These are phyloP conservation scores for honey bee (Apis mellifera) DNA, from an alignment of 1,140 invertebrate species.

Conservation along the genomic window Amel_HAv3.1 CM009942.2:6135501-6136000, in stretches of 20 bases:
- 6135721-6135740: slow-evolving; percentile 79
- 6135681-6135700: slow-evolving; percentile 76
- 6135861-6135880: slow-evolving; percentile 83
- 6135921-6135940: slow-evolving; percentile 73
- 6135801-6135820: slow-evolving; percentile 83
- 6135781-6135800: slow-evolving; percentile 83
- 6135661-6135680: slow-evolving; percentile 66
- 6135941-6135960: slow-evolving; percentile 61
- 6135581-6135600: slow-evolving; percentile 71
- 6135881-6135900: slow-evolving; percentile 83
- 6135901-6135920: slow-evolving; percentile 80
- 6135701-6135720: slow-evolving; percentile 83
- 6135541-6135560: slow-evolving; percentile 81
- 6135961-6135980: slow-evolving; percentile 73
- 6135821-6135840: slow-evolving; percentile 81
- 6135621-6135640: slow-evolving; percentile 64
- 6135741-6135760: slow-evolving; percentile 81
- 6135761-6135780: slow-evolving; percentile 83
- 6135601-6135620: slow-evolving; percentile 57
- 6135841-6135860: slow-evolving; percentile 82
- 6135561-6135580: slow-evolving; percentile 74
- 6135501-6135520: slow-evolving; percentile 82
- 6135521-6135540: slow-evolving; percentile 83
- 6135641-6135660: slow-evolving; percentile 51
- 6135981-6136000: slow-evolving; percentile 74